Percentiles rank a stretch among this genome's conserved stretches.
Conservation (phyloP, 1,140 invertebrate species). For the Papilio xuthus region DNA sequence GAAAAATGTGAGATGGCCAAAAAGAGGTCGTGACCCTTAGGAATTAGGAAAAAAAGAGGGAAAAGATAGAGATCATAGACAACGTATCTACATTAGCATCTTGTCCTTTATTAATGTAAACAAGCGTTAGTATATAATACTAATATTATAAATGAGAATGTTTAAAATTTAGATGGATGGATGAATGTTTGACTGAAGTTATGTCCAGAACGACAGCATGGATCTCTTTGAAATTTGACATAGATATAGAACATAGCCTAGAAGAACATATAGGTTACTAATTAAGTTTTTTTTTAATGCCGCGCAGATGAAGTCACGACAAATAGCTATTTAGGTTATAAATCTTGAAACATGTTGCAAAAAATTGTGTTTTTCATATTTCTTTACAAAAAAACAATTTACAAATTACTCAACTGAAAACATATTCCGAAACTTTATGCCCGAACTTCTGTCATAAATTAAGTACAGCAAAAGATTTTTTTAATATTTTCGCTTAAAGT, state of each 20-base stretch:
- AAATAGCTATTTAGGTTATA: conserved; percentile 18
- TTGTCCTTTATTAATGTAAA: background rate
- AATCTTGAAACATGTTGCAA: conserved; percentile 4
- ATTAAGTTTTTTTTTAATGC: too few species aligned
- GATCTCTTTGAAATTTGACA: too few species aligned
- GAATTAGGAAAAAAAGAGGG: too few species aligned
- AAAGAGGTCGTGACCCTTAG: too few species aligned
- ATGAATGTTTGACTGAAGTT: too few species aligned
- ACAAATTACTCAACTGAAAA: conserved; percentile 24
- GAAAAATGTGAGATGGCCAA: too few species aligned
- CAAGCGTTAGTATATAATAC: background rate
- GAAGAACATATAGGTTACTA: too few species aligned
- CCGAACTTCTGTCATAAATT: conserved; percentile 17
- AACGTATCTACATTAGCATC: background rate
- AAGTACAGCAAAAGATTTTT: conserved; percentile 16
- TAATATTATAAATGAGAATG: too few species aligned
- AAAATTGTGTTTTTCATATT: background rate
- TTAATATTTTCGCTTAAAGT: conserved; percentile 26
- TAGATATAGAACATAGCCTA: too few species aligned
- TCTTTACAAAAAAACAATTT: conserved; percentile 20
- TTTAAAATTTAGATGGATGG: too few species aligned
- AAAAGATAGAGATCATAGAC: background rate
- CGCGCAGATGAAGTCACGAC: too few species aligned
- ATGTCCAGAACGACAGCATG: too few species aligned
- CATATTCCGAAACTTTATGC: conserved; percentile 9